Percentiles rank a stretch among this genome's conserved stretches.
Conservation (phyloP, 2,797 vertebrate genomes). For the Cirrhinus mrigala region DNA sequence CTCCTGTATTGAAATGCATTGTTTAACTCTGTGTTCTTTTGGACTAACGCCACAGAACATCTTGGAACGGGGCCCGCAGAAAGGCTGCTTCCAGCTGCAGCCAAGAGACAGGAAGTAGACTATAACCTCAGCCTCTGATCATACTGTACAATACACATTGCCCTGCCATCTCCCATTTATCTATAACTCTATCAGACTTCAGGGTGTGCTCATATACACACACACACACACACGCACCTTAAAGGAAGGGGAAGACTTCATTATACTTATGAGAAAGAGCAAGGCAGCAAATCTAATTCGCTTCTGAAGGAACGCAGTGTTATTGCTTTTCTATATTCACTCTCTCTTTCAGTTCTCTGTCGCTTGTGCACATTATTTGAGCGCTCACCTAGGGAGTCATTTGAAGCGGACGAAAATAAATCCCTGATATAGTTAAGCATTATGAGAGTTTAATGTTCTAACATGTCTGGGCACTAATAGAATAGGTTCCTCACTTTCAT, state of each 20-base stretch:
- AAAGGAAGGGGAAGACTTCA: constrained; percentile 70
- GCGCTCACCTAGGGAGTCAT: constrained; percentile 71
- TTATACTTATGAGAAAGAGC: constrained; percentile 76
- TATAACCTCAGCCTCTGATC: constrained; percentile 29
- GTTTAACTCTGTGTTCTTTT: constrained; percentile 31
- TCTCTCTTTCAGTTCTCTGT: constrained; percentile 60
- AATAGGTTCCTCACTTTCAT: constrained; percentile 69
- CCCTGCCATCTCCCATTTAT: constrained; percentile 54
- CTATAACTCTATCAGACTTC: constrained; percentile 39
- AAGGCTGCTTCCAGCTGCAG: neutral
- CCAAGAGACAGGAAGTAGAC: constrained; percentile 2
- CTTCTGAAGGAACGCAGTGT: constrained; percentile 65
- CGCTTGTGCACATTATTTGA: constrained; percentile 67
- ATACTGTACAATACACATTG: constrained; percentile 52
- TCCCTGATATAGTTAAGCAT: constrained; percentile 72
- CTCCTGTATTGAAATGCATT: neutral
- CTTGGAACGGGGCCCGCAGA: constrained; percentile 21
- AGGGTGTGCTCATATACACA: neutral
- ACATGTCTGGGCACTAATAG: constrained; percentile 73
- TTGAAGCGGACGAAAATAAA: constrained; percentile 72
- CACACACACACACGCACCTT: constrained; percentile 31
- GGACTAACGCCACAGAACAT: constrained; percentile 15
- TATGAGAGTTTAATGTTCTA: constrained; percentile 77
- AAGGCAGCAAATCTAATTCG: constrained; percentile 76
- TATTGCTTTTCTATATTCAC: constrained; percentile 74